phyloP scores from a whole-genome alignment of 2,888 invertebrate genomes.

The Drosophila sordidapex region DNA sequence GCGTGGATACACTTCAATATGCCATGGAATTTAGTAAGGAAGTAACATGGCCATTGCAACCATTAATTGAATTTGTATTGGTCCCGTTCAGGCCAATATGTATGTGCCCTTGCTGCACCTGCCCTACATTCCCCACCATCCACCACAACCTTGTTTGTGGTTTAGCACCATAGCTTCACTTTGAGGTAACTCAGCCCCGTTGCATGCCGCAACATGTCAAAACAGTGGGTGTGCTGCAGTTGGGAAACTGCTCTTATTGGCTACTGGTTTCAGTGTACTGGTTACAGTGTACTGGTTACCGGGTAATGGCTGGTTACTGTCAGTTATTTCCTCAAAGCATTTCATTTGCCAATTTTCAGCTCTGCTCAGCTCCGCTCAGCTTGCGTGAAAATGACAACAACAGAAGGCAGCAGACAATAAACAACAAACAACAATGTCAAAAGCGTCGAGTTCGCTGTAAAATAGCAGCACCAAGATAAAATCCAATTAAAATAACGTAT shows the following conservation, averaged over 20 bases:
- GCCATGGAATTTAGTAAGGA: conserved; percentile 42
- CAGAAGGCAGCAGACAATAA: background rate
- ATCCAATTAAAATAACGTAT: conserved; percentile 74
- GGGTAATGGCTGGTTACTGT: conserved; percentile 24
- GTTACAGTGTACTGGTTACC: conserved; percentile 3
- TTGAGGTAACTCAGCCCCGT: conserved; percentile 31
- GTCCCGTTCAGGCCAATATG: conserved; percentile 36
- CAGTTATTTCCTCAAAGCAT: conserved; percentile 74
- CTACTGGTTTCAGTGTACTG: conserved; percentile 1
- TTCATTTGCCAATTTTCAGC: conserved; percentile 73
- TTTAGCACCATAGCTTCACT: conserved; percentile 36
- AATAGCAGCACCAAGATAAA: conserved; percentile 73
- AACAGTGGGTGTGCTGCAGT: conserved; percentile 31
- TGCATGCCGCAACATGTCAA: conserved; percentile 61
- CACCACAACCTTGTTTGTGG: conserved; percentile 52
- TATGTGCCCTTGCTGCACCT: background rate
- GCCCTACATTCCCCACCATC: conserved; percentile 2
- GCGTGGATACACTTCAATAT: background rate
- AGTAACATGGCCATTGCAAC: conserved; percentile 36
- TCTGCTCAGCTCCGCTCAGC: conserved; percentile 37
- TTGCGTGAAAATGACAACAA: conserved; percentile 62
- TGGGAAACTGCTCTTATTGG: conserved; percentile 29
- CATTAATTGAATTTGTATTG: conserved; percentile 69
- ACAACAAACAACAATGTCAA: conserved; percentile 34
- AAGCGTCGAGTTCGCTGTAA: conserved; percentile 44